Evolutionary conservation across 2,888 invertebrate genomes (phyloP), one percentile per base, ranked within the genome.

Genomic region (Psylliodes chrysocephalus): DNA sequence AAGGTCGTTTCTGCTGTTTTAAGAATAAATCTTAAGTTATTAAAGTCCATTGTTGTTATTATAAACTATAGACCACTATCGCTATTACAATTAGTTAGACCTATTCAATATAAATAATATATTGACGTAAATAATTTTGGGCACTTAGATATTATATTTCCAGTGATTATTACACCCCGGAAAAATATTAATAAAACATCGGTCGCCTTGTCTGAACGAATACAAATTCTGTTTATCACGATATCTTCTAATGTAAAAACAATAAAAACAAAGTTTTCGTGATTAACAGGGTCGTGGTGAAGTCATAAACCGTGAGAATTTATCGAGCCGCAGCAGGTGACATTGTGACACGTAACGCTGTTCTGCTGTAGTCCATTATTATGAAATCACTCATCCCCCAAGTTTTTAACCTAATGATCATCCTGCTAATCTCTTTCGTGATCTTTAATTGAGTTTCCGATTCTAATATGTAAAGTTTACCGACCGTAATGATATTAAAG

Each of bases 231-330:
- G 49, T 49, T 49, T 49, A 49, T 49, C 49, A 49, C 49, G 49
- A 49, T 49, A 49, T 28, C 49, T 49, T 25, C 49, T 55, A 65
- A 63, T 66, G 57, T 66, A 60, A 63, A 68, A 68, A 68, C 63
- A 68, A 68, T 66, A 68, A 61, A 64, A 61, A 61, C 38, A 44
- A 51, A 55, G 59, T 62, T 61, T 68, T 66, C 61, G 67, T 67
- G 65, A 67, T 67, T 62, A 60, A 60, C 63, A 59, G 42, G 64
- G 69, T 60, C 61, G 70, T 66, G 68, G 67, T 70, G 67, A 77
- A 78, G 78, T 79, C 78, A 77, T 79, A 79, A 79, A 75, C 73
- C 79, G 79, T 81, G 81, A 75, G 80, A 81, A 66, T 70, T 73
- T 81, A 81, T 81, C 79, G 80, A 81, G 73, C 79, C 68, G 66